Base-by-base conservation (phyloP, 1,140 invertebrate species). In the Diorhabda carinulata region DNA sequence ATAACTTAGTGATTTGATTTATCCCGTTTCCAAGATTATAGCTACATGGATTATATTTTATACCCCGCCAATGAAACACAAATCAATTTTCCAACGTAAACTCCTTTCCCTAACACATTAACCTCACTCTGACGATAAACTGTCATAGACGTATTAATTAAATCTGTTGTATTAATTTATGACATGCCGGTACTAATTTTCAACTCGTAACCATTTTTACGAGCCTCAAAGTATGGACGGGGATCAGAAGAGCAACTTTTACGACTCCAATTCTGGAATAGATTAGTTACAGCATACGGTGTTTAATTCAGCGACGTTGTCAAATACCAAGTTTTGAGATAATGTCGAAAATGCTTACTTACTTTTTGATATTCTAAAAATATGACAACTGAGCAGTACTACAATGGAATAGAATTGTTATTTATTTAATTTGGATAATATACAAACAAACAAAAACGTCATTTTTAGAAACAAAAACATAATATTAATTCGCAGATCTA, bases 111-210 rank as follows among this genome's bases (percentile, higher is more conserved):
- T 72, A 68, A 72, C 66, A 73, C 60, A 70, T 73, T 61, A 70
- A 56, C 47, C 61, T 69, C 25, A 67, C 67, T 45, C 44, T 65
- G 58, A 61, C 69, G 69, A 73, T 70, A 73, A 70, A 70, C 60
- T 59, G 57, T 41, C 44, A 40, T 64, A 56, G 58, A 67, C 67
- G 67, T 68, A 75, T 75, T 75, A 75, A 75, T 75, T 75, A 75
- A 75, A 75, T 75, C 74, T 75, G 72, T 73, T 75, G 67, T 72
- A 75, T 73, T 72, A 75, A 75, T 75, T 75, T 75, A 75, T 73
- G 44, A 67, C 69, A 64, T 69, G 67, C 66, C 63, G 68, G 69
- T 66, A 68, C 68, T 75, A 70, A 69, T 72, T 69, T 71, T 73
- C 59, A 67, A 71, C 66, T 72, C 72, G 70, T 75, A 75, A 75